Evolutionary conservation across 2,888 invertebrate species (phyloP).

Genomic region (Ctenicera cuprea): DNA sequence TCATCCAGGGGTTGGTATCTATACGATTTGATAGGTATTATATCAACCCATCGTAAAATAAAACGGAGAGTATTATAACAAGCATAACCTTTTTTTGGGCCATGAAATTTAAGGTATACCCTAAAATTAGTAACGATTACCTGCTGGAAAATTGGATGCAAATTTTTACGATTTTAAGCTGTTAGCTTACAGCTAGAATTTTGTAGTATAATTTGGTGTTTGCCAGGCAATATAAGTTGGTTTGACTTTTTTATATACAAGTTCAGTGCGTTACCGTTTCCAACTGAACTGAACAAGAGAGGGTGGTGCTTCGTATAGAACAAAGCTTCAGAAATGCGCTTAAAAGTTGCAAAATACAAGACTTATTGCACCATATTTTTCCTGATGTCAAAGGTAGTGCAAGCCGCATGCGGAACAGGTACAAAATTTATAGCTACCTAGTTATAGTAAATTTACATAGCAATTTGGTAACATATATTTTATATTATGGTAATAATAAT

Average conservation of each 20-base stretch:
- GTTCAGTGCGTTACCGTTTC: background rate
- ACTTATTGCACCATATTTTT: conserved; percentile 18
- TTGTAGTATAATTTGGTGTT: conserved; percentile 19
- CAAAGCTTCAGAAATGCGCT: background rate
- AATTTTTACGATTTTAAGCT: conserved; percentile 39
- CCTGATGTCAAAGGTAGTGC: conserved; percentile 3
- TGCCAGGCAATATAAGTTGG: conserved; percentile 19
- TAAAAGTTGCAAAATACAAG: background rate
- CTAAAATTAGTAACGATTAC: conserved; percentile 56
- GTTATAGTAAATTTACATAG: conserved; percentile 55
- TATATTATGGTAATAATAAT: conserved; percentile 57
- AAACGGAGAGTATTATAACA: background rate
- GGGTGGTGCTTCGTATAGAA: background rate
- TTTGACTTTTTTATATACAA: background rate
- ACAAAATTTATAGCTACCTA: conserved; percentile 48
- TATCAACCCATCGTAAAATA: background rate
- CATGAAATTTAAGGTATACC: conserved; percentile 50
- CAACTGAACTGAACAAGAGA: background rate
- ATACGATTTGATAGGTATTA: background rate
- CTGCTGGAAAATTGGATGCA: conserved; percentile 54
- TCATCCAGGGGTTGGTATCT: no score
- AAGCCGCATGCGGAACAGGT: conserved; percentile 33
- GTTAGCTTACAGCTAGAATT: conserved; percentile 44
- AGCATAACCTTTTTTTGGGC: conserved; percentile 36
- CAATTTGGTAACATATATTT: conserved; percentile 56